Base-by-base conservation (phyloP, 2,113 vertebrate species). In the Terrapene triunguis region DNA sequence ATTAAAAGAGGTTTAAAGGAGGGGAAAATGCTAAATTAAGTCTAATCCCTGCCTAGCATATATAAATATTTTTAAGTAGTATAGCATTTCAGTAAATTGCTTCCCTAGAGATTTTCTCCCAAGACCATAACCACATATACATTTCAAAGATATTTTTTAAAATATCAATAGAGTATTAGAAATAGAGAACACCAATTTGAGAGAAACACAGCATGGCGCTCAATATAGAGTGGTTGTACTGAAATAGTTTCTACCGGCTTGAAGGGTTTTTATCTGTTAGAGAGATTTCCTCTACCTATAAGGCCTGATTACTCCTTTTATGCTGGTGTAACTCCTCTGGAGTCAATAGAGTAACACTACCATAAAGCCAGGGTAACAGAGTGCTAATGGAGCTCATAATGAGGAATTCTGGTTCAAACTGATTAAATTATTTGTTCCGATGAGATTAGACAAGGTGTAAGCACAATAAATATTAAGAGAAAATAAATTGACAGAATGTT, bases 1-100 rank as follows among this genome's bases (percentile, higher is more conserved):
- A 90, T 96, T 97, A 97, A 96, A 97, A 82, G 88, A 93, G 84
- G 74, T 92, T 94, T 94, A 89, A 93, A 96, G 51, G 91, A 81
- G 82, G 91, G 82, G 57, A 92, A 92, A 85, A 88, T 83, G 81
- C 54, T 96, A 93, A 96, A 96, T 74, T 85, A 94, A 86, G 47
- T 83, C 89, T 93, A 93, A 96, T 94, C 85, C 84, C 85, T 88
- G 82, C 35, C 86, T 84, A 87, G 84, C 79, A 83, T 69, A 78
- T 83, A 85, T 89, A 89, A 94, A 93, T 96, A 95, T 96, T 96
- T 96, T 95, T 92, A 92, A 95, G 86, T 90, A 95, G 90, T 89
- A 83, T 44, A 65, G 88, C 94, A 72, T 91, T 92, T 79, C 53
- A 90, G 86, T 47, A 94, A 96, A 96, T 94, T 92, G 82, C 92